Evolutionary conservation across 53 echinoderm and acorn worm genomes (phyloP).

Genomic region (Antedon mediterranea): DNA sequence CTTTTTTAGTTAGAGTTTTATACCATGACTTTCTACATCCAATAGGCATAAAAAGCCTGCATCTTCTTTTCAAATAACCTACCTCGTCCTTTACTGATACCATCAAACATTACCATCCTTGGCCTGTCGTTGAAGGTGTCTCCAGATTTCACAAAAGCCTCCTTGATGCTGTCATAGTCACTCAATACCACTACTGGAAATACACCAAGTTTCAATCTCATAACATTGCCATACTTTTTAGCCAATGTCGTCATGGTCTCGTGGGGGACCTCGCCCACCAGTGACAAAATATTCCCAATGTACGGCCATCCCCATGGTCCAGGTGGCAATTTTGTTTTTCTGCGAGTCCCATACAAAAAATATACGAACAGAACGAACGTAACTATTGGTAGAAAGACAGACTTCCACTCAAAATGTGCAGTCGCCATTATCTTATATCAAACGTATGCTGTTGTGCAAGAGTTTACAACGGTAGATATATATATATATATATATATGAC

Average conservation of each 20-base stretch:
- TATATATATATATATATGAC: too few species aligned
- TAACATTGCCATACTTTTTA: constrained; percentile 41
- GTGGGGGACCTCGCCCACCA: constrained; percentile 29
- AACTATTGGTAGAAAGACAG: not conserved
- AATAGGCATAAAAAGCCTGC: too few species aligned
- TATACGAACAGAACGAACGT: not conserved
- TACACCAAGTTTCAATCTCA: constrained; percentile 34
- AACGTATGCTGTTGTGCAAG: too few species aligned
- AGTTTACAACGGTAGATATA: too few species aligned
- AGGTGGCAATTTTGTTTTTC: constrained; percentile 26
- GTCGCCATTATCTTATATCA: too few species aligned
- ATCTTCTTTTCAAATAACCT: too few species aligned
- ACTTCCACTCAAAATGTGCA: not conserved
- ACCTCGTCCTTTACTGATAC: constrained; percentile 18
- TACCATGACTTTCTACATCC: too few species aligned
- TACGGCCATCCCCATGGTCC: constrained; percentile 60
- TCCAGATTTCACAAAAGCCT: constrained; percentile 47
- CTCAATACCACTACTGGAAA: constrained; percentile 36
- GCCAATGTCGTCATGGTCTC: constrained; percentile 26
- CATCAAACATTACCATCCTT: constrained; percentile 28
- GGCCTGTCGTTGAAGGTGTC: constrained; percentile 44
- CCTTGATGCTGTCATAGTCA: constrained; percentile 37
- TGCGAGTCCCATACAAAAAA: not conserved
- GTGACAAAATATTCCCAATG: constrained; percentile 40
- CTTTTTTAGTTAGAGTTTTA: too few species aligned